Percentiles rank a stretch among this genome's conserved stretches.
These are phyloP conservation scores for Bursaphelenchus okinawaensis DNA, from an alignment of 2,888 invertebrate genomes.

Conservation along the genomic window DNA sequence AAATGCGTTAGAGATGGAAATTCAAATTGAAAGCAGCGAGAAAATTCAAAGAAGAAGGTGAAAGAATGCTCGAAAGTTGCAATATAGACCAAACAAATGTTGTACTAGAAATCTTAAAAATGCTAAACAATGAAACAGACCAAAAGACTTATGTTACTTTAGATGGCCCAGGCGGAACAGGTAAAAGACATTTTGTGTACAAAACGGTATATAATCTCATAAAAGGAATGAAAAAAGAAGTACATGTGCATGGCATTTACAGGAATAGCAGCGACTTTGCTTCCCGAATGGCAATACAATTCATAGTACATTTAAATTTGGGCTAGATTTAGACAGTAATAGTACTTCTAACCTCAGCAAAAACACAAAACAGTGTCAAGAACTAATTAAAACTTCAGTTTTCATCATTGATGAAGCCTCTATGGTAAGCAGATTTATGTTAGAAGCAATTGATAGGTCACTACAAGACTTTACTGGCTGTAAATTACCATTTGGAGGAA, in stretches of 20 bases:
- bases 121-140: slow-evolving; percentile 10
- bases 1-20: no score
- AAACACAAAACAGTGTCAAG: background rate
- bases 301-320: no score
- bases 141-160: slow-evolving; percentile 21
- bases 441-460: slow-evolving; percentile 14
- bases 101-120: slow-evolving; percentile 13
- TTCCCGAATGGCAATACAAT: no score
- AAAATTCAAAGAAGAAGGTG: slow-evolving; percentile 2
- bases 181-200: slow-evolving; percentile 60
- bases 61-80: background rate
- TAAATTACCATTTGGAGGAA: slow-evolving; percentile 24
- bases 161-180: slow-evolving; percentile 60
- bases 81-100: slow-evolving; percentile 7
- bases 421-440: slow-evolving; percentile 23
- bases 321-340: slow-evolving; percentile 17
- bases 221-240: slow-evolving; percentile 12
- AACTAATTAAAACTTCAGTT: slow-evolving; percentile 20
- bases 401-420: no score
- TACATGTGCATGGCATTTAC: no score
- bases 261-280: no score
- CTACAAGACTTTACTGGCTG: slow-evolving; percentile 18
- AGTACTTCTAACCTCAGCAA: background rate
- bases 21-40: background rate
- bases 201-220: slow-evolving; percentile 27